These are phyloP conservation scores for Carabus problematicus DNA, from an alignment of 2,888 invertebrate genomes.

Conservation along the genomic window DNA sequence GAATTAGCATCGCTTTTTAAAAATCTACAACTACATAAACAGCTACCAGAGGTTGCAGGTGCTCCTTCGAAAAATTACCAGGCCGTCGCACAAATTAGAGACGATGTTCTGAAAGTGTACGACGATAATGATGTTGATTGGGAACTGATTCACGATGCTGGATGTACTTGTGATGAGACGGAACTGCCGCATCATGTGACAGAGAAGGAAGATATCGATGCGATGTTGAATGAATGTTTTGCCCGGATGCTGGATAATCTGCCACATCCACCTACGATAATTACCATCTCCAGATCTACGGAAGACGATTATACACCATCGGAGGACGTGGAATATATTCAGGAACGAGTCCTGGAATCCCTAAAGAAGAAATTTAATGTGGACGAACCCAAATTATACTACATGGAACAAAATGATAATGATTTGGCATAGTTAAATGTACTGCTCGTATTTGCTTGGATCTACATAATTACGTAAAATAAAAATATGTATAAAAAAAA, in stretches of 20 bases:
- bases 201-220: conserved; percentile 69
- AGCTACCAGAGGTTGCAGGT: conserved; percentile 60
- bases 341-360: conserved; percentile 69
- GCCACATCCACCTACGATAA: conserved; percentile 70
- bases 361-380: conserved; percentile 63
- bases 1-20: conserved; percentile 73
- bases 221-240: conserved; percentile 67
- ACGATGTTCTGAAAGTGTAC: conserved; percentile 63
- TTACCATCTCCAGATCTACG: conserved; percentile 86
- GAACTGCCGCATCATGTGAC: conserved; percentile 87
- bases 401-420: conserved; percentile 50
- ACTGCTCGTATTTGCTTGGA: no score
- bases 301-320: conserved; percentile 89
- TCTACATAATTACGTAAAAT: no score
- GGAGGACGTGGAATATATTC: conserved; percentile 82
- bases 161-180: conserved; percentile 86
- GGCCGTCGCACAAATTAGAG: conserved; percentile 61
- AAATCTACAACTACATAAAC: conserved; percentile 69
- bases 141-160: conserved; percentile 82
- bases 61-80: conserved; percentile 46
- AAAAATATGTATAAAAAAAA: no score
- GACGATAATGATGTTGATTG: conserved; percentile 75
- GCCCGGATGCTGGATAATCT: conserved; percentile 65
- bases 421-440: no score
- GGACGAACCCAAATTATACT: conserved; percentile 62